Base-by-base conservation (phyloP, 2,113 vertebrate genomes). In the Microcebus lehilahytsara region DNA sequence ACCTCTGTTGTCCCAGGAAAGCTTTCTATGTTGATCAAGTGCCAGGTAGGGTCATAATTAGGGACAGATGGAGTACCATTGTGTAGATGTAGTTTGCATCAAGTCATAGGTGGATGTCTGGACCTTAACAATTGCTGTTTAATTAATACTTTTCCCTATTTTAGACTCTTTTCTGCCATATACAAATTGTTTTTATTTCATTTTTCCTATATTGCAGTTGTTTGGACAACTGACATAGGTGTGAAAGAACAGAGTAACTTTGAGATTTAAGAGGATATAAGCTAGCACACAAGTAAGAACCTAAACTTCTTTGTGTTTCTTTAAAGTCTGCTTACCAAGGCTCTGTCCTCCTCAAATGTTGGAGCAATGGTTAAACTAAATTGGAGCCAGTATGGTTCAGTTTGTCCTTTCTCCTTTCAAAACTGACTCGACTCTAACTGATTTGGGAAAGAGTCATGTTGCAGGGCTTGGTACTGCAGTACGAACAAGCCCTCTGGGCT, bases 371-470 rank as follows among this genome's bases (percentile, higher is more conserved):
- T 92, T 93, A 85, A 93, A 89, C 32, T 85, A 71, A 85, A 27
- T 60, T 88, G 69, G 74, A 92, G 37, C 46, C 53, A 69, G 9
- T 83, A 0, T 79, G 56, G 81, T 91, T 96, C 74, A 40, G 46
- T 95, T 92, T 95, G 83, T 95, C 81, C 56, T 93, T 95, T 87
- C 49, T 66, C 34, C 37, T 49, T 95, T 85, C 30, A 79, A 77
- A 92, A 85, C 67, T 27, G 60, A 67, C 81, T 91, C 37, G 53
- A 86, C 69, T 85, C 27, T 95, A 88, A 94, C 93, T 85, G 77
- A 66, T 78, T 89, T 60, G 51, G 46, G 77, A 92, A 58, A 67
- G 90, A 95, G 58, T 80, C 74, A 2, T n/a, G 42, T 91, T 94
- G 40, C 56, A 91, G 62, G 58, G 14, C 49, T 81, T 89, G 80